phyloP scores from a whole-genome alignment of 30 jellyfish, hydroid and myxozoan species.

The Chrysaora quinquecirrha region DNA sequence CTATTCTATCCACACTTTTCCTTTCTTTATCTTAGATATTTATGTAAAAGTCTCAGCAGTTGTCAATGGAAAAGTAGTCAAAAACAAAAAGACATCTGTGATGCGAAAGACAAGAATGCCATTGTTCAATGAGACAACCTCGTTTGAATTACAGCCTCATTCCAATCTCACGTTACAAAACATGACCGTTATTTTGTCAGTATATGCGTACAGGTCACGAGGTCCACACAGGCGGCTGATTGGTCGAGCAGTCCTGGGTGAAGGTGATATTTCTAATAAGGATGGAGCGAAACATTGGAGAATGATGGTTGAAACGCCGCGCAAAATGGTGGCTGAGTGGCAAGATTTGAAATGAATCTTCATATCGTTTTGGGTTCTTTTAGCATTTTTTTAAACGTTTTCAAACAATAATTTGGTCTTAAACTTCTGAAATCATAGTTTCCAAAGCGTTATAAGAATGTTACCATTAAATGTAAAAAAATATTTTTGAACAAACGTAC shows the following conservation, averaged over 20 bases:
- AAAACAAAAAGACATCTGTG: slow-evolving; percentile 54
- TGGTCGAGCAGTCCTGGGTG: slow-evolving; percentile 83
- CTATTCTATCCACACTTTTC: too few relatives aligned
- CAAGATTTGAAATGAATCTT: slow-evolving; percentile 34
- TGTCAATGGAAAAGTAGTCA: slow-evolving; percentile 34
- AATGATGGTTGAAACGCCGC: slow-evolving; percentile 55
- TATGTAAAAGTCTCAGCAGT: slow-evolving; percentile 63
- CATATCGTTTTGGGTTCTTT: too few relatives aligned
- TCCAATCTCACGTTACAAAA: slow-evolving; percentile 7
- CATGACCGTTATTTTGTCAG: slow-evolving; percentile 37
- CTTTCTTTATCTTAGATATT: slow-evolving; percentile 44
- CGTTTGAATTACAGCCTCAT: slow-evolving; percentile 32
- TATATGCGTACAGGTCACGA: slow-evolving; percentile 54
- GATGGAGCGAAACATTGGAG: slow-evolving; percentile 84
- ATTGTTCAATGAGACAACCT: slow-evolving; percentile 53
- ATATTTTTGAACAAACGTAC: too few relatives aligned
- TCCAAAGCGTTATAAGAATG: too few relatives aligned
- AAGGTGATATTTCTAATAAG: slow-evolving; percentile 22
- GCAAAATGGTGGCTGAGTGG: slow-evolving; percentile 73
- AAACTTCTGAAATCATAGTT: too few relatives aligned
- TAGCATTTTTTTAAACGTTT: too few relatives aligned
- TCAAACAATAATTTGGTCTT: too few relatives aligned
- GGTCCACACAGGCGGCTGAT: slow-evolving; percentile 79
- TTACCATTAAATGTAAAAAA: too few relatives aligned
- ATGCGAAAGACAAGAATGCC: slow-evolving; percentile 49